Percentiles rank a stretch among this genome's conserved stretches.
These are phyloP conservation scores for Uria lomvia DNA, from an alignment of 2,113 vertebrate species.

Conservation along the genomic window DNA sequence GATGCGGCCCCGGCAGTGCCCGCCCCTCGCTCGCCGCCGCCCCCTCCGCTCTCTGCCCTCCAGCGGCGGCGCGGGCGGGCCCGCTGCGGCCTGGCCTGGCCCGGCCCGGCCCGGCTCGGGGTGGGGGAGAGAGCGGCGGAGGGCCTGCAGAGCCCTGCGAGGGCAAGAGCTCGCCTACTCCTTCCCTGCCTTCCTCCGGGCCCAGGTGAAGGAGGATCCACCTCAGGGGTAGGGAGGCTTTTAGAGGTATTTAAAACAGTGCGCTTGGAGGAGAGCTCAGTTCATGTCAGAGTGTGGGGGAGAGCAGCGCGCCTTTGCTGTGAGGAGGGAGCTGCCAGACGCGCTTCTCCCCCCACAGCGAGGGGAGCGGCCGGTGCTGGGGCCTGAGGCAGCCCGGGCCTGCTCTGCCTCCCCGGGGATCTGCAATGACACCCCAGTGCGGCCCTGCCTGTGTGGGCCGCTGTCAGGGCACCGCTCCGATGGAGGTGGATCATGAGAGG, in stretches of 20 bases:
- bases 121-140: rapidly evolving
- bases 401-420: rapidly evolving
- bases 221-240: not conserved
- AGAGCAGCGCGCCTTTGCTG: not conserved
- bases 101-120: rapidly evolving
- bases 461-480: not conserved
- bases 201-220: not conserved
- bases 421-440: rapidly evolving
- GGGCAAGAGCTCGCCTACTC: rapidly evolving
- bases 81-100: not conserved
- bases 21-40: not conserved
- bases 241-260: too few species aligned
- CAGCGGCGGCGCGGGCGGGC: not conserved
- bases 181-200: too few species aligned
- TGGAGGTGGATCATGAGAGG: not conserved
- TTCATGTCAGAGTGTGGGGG: not conserved
- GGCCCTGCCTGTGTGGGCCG: not conserved
- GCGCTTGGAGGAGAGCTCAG: not conserved
- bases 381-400: not conserved
- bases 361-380: not conserved
- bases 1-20: not conserved
- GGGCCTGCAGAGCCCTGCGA: rapidly evolving
- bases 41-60: slow-evolving; percentile 9
- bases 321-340: not conserved
- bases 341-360: not conserved